phyloP scores from a whole-genome alignment of 1,140 invertebrate genomes.

The Eueides isabella region DNA sequence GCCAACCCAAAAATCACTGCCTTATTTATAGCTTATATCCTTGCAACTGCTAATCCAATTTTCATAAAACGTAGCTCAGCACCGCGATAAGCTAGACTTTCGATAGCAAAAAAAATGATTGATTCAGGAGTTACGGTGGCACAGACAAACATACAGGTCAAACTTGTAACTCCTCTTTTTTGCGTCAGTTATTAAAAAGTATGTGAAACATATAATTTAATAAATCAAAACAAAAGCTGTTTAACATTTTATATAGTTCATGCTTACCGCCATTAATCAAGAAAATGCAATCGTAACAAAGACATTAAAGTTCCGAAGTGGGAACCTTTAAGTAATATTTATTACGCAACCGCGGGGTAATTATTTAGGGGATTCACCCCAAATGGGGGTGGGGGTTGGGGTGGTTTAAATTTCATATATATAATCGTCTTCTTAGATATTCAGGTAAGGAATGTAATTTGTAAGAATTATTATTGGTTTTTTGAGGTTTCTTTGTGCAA shows the following conservation, averaged over 20 bases:
- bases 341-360: constrained; percentile 62
- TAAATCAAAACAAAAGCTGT: constrained; percentile 18
- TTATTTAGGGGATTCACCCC: constrained; percentile 55
- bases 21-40: too few species aligned
- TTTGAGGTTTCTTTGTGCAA: background rate
- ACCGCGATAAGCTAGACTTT: too few species aligned
- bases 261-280: constrained; percentile 26
- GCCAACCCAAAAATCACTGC: too few species aligned
- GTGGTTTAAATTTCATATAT: constrained; percentile 25
- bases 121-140: too few species aligned
- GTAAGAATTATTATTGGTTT: background rate
- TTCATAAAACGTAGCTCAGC: too few species aligned
- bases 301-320: constrained; percentile 51
- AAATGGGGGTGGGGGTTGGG: background rate
- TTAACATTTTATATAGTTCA: constrained; percentile 3
- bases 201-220: background rate
- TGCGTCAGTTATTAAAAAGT: too few species aligned
- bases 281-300: constrained; percentile 47
- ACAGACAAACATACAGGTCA: too few species aligned
- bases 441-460: background rate
- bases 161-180: too few species aligned
- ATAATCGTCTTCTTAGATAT: background rate
- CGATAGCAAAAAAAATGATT: too few species aligned
- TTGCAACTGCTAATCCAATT: too few species aligned
- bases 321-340: constrained; percentile 66